Percentiles rank a stretch among this genome's conserved stretches.
Conservation (phyloP, 92 coral and sea anemone species). For the Epizoanthus ramosus region DNA sequence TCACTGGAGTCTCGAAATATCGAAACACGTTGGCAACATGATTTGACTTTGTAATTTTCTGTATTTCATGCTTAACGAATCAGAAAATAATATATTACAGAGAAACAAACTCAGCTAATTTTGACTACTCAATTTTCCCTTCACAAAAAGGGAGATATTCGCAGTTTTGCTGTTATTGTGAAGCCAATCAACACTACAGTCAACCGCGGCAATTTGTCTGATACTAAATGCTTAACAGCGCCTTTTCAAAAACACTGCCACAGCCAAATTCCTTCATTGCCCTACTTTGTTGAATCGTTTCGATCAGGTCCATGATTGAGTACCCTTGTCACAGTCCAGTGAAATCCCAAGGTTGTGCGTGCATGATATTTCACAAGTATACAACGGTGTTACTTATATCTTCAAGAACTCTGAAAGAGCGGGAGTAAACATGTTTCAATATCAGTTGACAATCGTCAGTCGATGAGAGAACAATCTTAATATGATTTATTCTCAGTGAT, state of each 20-base stretch:
- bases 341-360: no score
- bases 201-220: no score
- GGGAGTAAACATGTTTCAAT: slow-evolving; percentile 25
- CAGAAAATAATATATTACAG: neutral
- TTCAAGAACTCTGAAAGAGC: neutral
- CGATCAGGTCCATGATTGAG: neutral
- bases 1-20: no score
- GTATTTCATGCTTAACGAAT: slow-evolving; percentile 13
- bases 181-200: no score
- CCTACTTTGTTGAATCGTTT: neutral
- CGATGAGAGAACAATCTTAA: neutral
- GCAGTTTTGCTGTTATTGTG: no score
- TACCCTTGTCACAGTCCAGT: no score
- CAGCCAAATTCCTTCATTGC: slow-evolving; percentile 16
- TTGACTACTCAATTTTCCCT: neutral
- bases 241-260: neutral
- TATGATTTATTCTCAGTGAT: slow-evolving; percentile 1
- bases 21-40: no score
- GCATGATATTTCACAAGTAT: no score
- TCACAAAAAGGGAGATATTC: neutral
- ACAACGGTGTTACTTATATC: neutral
- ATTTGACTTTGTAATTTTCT: neutral
- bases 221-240: no score
- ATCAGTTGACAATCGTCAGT: neutral
- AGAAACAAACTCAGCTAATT: neutral